A percentile compares a stretch with the other conserved stretches of the same genome.
phyloP scores from a whole-genome alignment of 1,140 invertebrate species.

The Oscheius sp. region DNA sequence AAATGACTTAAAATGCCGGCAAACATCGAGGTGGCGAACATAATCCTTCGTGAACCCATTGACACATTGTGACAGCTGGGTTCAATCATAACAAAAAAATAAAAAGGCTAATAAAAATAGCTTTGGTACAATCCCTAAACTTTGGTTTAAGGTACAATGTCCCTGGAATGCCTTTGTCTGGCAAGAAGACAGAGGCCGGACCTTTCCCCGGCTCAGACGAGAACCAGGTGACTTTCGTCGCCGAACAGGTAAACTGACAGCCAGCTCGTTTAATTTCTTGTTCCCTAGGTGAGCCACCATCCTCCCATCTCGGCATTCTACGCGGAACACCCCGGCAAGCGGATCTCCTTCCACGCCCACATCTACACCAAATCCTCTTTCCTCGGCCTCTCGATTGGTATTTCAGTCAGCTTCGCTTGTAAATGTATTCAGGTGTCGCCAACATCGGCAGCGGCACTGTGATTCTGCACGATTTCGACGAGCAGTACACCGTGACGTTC shows the following conservation, averaged over 20 bases:
- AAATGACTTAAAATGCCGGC: too few relatives aligned
- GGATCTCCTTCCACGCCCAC: conserved; percentile 65
- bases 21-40: too few relatives aligned
- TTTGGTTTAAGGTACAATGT: too few relatives aligned
- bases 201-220: conserved; percentile 58
- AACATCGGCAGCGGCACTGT: conserved; percentile 66
- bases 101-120: too few relatives aligned
- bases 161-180: conserved; percentile 66
- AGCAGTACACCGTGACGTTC: conserved; percentile 66
- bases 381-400: conserved; percentile 65
- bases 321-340: conserved; percentile 64
- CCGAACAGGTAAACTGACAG: conserved; percentile 86
- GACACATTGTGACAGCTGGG: too few relatives aligned
- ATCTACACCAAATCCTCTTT: conserved; percentile 68
- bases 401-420: neutral
- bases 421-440: conserved; percentile 61
- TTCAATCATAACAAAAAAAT: too few relatives aligned
- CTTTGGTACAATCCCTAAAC: too few relatives aligned
- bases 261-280: neutral
- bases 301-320: conserved; percentile 75
- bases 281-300: conserved; percentile 82
- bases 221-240: conserved; percentile 72
- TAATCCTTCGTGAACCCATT: too few relatives aligned
- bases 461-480: conserved; percentile 64
- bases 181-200: conserved; percentile 64